phyloP scores from a whole-genome alignment of 2,113 vertebrate genomes.

The Pachypanchax playfairii region DNA sequence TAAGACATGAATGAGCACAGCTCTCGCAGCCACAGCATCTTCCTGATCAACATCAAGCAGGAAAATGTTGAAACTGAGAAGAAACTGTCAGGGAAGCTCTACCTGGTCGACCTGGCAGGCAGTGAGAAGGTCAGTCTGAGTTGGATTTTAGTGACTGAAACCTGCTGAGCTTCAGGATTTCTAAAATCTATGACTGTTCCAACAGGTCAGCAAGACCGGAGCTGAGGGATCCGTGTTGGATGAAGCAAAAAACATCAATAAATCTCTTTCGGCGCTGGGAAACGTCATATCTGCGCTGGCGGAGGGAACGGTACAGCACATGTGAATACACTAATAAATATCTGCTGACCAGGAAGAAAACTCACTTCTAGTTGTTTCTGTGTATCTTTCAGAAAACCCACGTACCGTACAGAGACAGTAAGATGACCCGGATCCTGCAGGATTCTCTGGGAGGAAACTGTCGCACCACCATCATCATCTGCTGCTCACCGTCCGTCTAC shows the following conservation, averaged over 20 bases:
- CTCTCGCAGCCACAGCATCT: constrained; percentile 97
- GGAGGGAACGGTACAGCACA: constrained; percentile 81
- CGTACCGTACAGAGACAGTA: constrained; percentile 94
- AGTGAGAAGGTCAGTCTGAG: constrained; percentile 89
- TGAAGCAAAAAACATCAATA: constrained; percentile 98
- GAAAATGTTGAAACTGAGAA: constrained; percentile 96
- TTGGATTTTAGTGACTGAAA: neutral
- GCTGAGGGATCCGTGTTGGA: constrained; percentile 94
- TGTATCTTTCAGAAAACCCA: constrained; percentile 89
- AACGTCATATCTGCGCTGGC: constrained; percentile 96
- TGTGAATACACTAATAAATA: neutral
- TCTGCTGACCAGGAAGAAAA: too few species aligned
- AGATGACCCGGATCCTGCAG: constrained; percentile 96
- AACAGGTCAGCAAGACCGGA: constrained; percentile 96
- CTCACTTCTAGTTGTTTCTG: too few species aligned
- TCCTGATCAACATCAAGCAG: constrained; percentile 96
- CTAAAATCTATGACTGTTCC: constrained; percentile 15
- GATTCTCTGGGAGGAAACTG: constrained; percentile 95
- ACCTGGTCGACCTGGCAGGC: constrained; percentile 94
- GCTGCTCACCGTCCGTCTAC: constrained; percentile 92
- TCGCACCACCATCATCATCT: constrained; percentile 94
- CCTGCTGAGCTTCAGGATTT: neutral
- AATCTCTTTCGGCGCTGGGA: constrained; percentile 93
- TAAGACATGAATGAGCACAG: constrained; percentile 98
- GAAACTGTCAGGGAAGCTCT: constrained; percentile 94